Evolutionary conservation across 1,140 invertebrate species (phyloP).

Genomic region (Rhizoglyphus robini): DNA sequence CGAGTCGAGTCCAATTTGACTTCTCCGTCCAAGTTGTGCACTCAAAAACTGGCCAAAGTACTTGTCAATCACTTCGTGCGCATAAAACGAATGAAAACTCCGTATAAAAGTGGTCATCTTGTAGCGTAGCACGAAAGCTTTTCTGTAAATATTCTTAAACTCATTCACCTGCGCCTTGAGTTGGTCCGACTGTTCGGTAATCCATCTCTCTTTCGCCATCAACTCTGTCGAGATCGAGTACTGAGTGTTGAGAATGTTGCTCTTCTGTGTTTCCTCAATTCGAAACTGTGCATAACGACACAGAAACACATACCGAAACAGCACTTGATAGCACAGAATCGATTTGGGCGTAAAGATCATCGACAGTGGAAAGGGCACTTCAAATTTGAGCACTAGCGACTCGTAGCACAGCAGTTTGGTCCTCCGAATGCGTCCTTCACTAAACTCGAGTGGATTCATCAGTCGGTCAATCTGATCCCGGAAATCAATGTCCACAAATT

Average conservation of each 20-base stretch:
- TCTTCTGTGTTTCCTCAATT: slow-evolving; percentile 35
- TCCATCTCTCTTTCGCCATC: too few species aligned
- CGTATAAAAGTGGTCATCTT: slow-evolving; percentile 93
- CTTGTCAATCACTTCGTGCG: slow-evolving; percentile 88
- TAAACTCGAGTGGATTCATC: background rate
- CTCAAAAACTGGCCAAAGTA: slow-evolving; percentile 77
- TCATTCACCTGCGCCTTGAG: too few species aligned
- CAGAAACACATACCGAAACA: slow-evolving; percentile 86
- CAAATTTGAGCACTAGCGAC: slow-evolving; percentile 82
- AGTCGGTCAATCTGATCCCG: slow-evolving; percentile 14
- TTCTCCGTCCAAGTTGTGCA: slow-evolving; percentile 35
- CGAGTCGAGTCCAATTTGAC: slow-evolving; percentile 65
- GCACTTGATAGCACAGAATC: slow-evolving; percentile 78
- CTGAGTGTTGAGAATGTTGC: slow-evolving; percentile 9
- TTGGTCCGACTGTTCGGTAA: too few species aligned
- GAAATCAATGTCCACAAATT: slow-evolving; percentile 3
- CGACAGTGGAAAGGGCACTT: slow-evolving; percentile 89
- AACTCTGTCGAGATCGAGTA: background rate
- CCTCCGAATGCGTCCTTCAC: background rate
- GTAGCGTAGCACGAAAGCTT: slow-evolving; percentile 80
- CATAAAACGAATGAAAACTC: slow-evolving; percentile 95
- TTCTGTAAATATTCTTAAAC: slow-evolving; percentile 43
- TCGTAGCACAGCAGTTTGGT: slow-evolving; percentile 55
- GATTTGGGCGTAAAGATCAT: slow-evolving; percentile 57
- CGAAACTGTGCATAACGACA: slow-evolving; percentile 78